Percentiles rank a stretch among this genome's conserved stretches.
Evolutionary conservation across 2,797 vertebrate genomes (phyloP).

Genomic region (Rhabdophis nuchalis): DNA sequence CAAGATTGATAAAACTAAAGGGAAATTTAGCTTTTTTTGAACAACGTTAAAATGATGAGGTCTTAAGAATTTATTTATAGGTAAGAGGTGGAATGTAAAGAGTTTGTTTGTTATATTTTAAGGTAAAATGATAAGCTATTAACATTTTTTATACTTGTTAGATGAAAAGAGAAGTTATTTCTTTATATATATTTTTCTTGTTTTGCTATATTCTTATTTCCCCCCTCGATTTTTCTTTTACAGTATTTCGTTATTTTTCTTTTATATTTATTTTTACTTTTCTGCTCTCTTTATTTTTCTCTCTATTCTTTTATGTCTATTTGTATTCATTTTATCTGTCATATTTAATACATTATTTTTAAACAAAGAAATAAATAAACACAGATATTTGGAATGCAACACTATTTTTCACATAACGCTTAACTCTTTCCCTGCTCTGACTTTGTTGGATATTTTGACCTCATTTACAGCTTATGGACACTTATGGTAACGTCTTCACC

Average conservation of each 20-base stretch:
- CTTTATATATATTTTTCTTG: neutral
- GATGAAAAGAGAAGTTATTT: neutral
- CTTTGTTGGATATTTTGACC: neutral
- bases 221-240: neutral
- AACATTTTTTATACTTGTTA: neutral
- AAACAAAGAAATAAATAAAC: neutral
- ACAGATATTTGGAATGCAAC: neutral
- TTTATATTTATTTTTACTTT: neutral
- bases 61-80: neutral
- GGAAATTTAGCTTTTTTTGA: neutral
- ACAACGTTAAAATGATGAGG: neutral
- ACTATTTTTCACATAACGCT: neutral
- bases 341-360: neutral
- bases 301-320: neutral
- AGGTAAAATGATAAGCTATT: neutral
- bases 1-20: neutral
- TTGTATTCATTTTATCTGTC: neutral
- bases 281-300: neutral
- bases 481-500: slow-evolving; percentile 11
- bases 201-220: neutral
- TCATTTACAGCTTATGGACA: neutral
- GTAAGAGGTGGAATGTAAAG: neutral
- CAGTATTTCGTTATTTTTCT: neutral
- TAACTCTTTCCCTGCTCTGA: neutral
- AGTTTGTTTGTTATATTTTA: neutral